Evolutionary conservation across 2,113 vertebrate genomes (phyloP), one percentile per base, ranked within the genome.

Genomic region (Varanus komodoensis): DNA sequence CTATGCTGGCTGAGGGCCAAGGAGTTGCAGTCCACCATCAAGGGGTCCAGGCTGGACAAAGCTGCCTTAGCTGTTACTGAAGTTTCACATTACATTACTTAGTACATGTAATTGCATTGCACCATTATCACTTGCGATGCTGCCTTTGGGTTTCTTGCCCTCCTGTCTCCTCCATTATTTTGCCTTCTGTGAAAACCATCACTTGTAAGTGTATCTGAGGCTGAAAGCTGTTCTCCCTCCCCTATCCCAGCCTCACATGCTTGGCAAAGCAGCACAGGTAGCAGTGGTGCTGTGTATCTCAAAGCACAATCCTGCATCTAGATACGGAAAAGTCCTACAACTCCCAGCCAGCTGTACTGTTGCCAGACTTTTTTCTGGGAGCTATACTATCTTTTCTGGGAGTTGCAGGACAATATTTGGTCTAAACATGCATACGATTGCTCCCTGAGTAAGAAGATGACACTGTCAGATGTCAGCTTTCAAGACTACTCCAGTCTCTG

Each of bases 201-300:
- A 23, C 15, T n/a, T 34, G 73, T 75, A 34, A 14, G n/a, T 12
- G 3, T 6, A 12, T 75, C n/a, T 14, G 32, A n/a, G 27, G 25
- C 1, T 17, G 87, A 89, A 92, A 71, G 86, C 74, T 29, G 6
- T 75, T 69, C 93, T 84, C 89, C 93, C 38, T 44, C 38, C 38
- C 38, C 38, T 44, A 44, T 44, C 38, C 38, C 38, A 44, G 38
- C 87, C 92, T 93, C 93, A n/a, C 73, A 6, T 75, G 73, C 73
- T 75, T 75, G 34, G 32, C 15, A 74, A 74, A 34, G 15, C 73
- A 34, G 29, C 32, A 74, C 4, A 9, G 15, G 34, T 6, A 75
- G 12, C 15, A 6, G 34, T 75, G 32, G 15, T 34, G 32, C 73
- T 67, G 21, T 67, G 21, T 8, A 0, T 9, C 54, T 57, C 38